Base-by-base conservation (phyloP, 1,140 invertebrate genomes). In the Diprion similis region DNA sequence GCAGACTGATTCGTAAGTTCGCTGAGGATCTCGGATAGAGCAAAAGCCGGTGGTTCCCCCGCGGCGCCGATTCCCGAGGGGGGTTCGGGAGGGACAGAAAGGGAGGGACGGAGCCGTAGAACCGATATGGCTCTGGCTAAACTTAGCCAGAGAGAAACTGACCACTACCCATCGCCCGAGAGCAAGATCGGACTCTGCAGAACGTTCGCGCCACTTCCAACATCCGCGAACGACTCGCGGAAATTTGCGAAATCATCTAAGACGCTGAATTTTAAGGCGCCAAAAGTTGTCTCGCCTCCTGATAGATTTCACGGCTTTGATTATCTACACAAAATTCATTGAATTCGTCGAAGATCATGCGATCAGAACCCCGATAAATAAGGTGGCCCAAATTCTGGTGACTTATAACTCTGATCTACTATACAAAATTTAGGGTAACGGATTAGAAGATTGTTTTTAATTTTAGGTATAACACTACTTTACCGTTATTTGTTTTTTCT, bases 51-150 rank as follows among this genome's bases (percentile, higher is more conserved):
- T 81, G 80, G 80, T 77, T 70, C 75, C 78, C 76, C 72, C 78
- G 76, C 74, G 76, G 70, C 48, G 69, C 11, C 51, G 11, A 17
- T 13, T 59, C 11, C 51, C 51, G 3, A 6, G n/a, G 11, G 24
- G 24, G 51, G 51, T 15, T 13, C 11, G 11, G 51, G n/a, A 17
- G 51, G 51, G n/a, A 59, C n/a, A 13, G 51, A 17, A 17, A 59
- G 51, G 51, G 51, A 59, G n/a, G n/a, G 51, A 17, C 3, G 51
- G 51, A 59, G 0, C 11, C 51, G 78, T 78, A 79, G 81, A 81
- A 84, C 83, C 83, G 86, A 86, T 84, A 85, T 83, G 85, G 86
- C 82, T 79, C 84, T 79, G 79, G 83, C 85, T 88, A 88, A 85
- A 87, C 87, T 88, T 87, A 87, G 83, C 80, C 77, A 85, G 76